phyloP scores from a whole-genome alignment of 1,140 invertebrate species.

The Drosophila cardini region DNA sequence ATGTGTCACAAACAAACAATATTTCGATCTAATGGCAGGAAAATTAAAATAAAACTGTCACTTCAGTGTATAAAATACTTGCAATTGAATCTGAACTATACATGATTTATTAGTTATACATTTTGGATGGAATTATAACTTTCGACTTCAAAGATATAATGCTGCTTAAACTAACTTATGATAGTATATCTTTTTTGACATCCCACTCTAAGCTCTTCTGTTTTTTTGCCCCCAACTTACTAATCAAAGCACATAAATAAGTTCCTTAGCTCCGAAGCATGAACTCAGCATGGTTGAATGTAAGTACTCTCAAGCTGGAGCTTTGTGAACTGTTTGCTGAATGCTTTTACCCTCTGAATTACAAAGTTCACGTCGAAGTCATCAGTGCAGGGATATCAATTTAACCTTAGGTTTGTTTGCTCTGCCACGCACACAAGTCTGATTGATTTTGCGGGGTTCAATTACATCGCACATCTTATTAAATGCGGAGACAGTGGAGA shows the following conservation, averaged over 20 bases:
- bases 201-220: too few species aligned
- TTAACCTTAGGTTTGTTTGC: conserved; percentile 47
- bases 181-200: too few species aligned
- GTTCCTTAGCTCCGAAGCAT: not conserved
- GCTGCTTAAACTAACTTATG: too few species aligned
- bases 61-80: not conserved
- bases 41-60: conserved; percentile 3
- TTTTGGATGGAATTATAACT: too few species aligned
- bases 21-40: not conserved
- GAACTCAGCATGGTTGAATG: not conserved
- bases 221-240: too few species aligned
- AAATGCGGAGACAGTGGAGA: not conserved
- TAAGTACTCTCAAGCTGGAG: not conserved
- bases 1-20: not conserved
- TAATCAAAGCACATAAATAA: too few species aligned
- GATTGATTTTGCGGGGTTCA: conserved; percentile 50
- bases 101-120: too few species aligned
- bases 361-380: conserved; percentile 22
- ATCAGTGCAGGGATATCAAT: conserved; percentile 35
- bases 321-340: conserved; percentile 5
- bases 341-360: conserved; percentile 24
- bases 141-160: too few species aligned
- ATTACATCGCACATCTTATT: conserved; percentile 53
- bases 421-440: conserved; percentile 44
- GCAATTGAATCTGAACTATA: not conserved